These are phyloP conservation scores for Drosophila mettleri DNA, from an alignment of 2,888 invertebrate genomes.

Conservation along the genomic window DNA sequence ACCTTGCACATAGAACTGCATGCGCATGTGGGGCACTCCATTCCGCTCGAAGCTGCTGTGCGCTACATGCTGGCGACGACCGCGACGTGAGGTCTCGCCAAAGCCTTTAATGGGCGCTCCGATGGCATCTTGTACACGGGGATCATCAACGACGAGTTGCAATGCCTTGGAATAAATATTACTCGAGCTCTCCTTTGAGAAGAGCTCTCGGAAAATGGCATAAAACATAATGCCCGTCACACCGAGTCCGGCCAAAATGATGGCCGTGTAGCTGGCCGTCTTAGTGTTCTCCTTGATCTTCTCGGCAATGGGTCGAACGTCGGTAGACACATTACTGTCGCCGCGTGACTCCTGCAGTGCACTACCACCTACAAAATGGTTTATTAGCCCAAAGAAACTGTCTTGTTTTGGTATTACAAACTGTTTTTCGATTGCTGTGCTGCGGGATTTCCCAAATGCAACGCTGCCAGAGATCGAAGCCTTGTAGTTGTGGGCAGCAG, in stretches of 20 bases:
- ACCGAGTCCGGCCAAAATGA: constrained; percentile 92
- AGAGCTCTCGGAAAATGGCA: constrained; percentile 93
- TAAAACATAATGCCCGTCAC: constrained; percentile 93
- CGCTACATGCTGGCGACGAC: constrained; percentile 93
- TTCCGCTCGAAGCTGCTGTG: constrained; percentile 91
- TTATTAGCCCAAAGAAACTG: neutral
- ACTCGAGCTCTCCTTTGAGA: constrained; percentile 94
- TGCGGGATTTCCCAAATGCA: constrained; percentile 35
- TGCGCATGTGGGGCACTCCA: constrained; percentile 92
- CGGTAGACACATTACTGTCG: constrained; percentile 78
- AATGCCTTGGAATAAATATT: constrained; percentile 93
- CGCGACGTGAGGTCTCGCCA: constrained; percentile 94
- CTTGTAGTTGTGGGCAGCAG: constrained; percentile 29
- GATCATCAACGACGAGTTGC: constrained; percentile 90
- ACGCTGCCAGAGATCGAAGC: constrained; percentile 40
- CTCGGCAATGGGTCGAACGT: constrained; percentile 89
- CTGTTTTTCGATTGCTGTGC: constrained; percentile 49
- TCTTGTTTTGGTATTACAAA: constrained; percentile 24
- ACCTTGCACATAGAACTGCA: constrained; percentile 96
- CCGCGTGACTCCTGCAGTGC: constrained; percentile 57
- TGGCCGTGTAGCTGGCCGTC: constrained; percentile 93
- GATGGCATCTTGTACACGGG: constrained; percentile 91
- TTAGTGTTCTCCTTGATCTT: constrained; percentile 96
- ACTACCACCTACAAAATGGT: constrained; percentile 14
- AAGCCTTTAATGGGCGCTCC: constrained; percentile 96